Conservation (phyloP, 1,140 invertebrate genomes). For the Ceratitis capitata region DNA sequence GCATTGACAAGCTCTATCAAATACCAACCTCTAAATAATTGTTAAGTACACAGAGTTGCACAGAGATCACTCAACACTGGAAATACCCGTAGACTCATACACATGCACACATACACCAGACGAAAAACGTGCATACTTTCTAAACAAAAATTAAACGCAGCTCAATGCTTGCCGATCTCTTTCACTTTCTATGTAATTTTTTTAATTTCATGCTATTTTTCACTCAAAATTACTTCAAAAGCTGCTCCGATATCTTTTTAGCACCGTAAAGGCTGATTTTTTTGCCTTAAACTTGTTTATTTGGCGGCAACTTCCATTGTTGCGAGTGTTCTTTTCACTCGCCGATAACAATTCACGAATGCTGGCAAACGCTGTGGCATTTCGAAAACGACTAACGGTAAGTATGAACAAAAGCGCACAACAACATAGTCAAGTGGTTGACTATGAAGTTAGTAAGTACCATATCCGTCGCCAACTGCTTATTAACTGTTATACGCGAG, state of each 20-base stretch:
- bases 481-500: neutral
- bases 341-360: neutral
- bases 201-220: neutral
- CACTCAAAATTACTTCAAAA: neutral
- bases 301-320: neutral
- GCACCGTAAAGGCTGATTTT: neutral
- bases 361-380: constrained; percentile 16
- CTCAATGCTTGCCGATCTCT: neutral
- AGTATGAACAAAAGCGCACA: neutral
- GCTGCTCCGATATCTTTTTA: too few relatives aligned
- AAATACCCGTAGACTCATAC: neutral
- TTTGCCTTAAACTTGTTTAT: neutral
- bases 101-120: neutral
- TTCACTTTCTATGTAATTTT: neutral
- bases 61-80: neutral
- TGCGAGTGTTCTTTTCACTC: neutral
- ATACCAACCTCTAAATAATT: neutral
- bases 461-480: neutral
- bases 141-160: neutral
- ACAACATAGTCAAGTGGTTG: neutral
- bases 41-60: neutral
- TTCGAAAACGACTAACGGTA: constrained; percentile 7
- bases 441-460: neutral
- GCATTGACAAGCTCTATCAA: neutral
- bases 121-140: neutral